These are phyloP conservation scores for Oenanthe oenanthe DNA, from an alignment of 2,113 vertebrate genomes.

Conservation along the genomic window DNA sequence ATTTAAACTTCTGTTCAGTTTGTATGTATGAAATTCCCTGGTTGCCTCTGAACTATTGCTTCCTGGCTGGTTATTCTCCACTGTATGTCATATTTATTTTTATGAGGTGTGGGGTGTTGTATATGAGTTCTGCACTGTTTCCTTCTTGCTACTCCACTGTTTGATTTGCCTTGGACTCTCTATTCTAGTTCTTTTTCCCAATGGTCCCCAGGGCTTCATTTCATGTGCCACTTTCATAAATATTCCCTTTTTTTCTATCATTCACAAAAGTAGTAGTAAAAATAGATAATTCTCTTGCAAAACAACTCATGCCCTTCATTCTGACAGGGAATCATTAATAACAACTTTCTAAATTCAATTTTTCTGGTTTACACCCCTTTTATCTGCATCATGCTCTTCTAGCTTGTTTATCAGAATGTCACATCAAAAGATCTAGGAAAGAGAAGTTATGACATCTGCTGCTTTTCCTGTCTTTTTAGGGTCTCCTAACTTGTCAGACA, in stretches of 20 bases:
- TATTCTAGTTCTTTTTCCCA: not conserved
- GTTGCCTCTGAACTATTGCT: not conserved
- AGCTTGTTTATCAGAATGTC: conserved; percentile 20
- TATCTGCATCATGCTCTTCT: not conserved
- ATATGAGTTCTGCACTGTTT: not conserved
- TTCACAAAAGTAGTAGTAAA: not conserved
- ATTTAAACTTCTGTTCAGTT: conserved; percentile 18
- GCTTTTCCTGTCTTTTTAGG: not conserved
- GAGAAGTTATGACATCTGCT: not conserved
- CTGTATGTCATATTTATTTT: not conserved
- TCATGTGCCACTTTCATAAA: not conserved
- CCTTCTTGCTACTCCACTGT: not conserved
- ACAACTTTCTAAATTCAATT: not conserved
- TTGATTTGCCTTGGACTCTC: not conserved
- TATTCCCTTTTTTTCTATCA: not conserved
- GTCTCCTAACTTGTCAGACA: not conserved
- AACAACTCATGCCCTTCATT: not conserved
- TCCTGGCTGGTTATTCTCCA: not conserved
- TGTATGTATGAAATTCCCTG: not conserved
- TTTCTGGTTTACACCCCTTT: conserved; percentile 13
- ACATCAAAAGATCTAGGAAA: conserved; percentile 43
- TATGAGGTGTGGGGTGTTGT: not conserved
- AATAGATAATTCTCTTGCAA: not conserved
- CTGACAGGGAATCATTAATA: not conserved
- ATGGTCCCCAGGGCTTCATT: not conserved